Conservation (phyloP, 2,888 invertebrate species). For the Uloborus plumipes region DNA sequence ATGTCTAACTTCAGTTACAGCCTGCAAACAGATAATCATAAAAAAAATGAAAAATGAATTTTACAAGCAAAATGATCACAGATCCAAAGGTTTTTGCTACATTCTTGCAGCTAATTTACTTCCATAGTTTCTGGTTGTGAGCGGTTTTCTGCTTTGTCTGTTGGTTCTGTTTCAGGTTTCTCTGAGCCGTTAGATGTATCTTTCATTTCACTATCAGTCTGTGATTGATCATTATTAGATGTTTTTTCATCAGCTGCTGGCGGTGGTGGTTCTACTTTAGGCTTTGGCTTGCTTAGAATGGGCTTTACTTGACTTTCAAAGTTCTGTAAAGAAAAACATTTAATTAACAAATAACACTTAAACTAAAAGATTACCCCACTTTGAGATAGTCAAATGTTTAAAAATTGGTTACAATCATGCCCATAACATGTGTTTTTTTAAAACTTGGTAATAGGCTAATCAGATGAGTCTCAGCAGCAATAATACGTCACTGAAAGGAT, state of each 20-base stretch:
- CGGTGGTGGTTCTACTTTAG: slow-evolving; percentile 75
- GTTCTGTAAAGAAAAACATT: slow-evolving; percentile 70
- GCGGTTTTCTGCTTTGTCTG: slow-evolving; percentile 9
- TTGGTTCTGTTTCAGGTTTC: slow-evolving; percentile 8
- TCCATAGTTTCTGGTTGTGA: slow-evolving; percentile 58
- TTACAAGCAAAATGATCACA: slow-evolving; percentile 51
- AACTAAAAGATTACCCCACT: too few relatives aligned
- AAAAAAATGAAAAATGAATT: slow-evolving; percentile 29
- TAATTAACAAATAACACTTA: too few relatives aligned
- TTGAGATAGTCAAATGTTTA: too few relatives aligned
- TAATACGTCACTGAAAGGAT: too few relatives aligned
- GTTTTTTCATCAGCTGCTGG: slow-evolving; percentile 23
- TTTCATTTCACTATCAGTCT: slow-evolving; percentile 45
- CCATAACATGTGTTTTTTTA: too few relatives aligned
- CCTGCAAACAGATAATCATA: slow-evolving; percentile 43
- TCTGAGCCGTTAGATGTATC: slow-evolving; percentile 31
- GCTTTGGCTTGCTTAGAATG: slow-evolving; percentile 91
- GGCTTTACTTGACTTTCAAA: slow-evolving; percentile 77
- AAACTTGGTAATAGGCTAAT: too few relatives aligned
- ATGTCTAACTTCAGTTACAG: slow-evolving; percentile 43
- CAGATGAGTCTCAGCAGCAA: too few relatives aligned
- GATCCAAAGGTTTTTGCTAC: slow-evolving; percentile 27
- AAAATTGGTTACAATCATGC: too few relatives aligned
- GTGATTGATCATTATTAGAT: slow-evolving; percentile 12
- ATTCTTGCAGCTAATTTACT: slow-evolving; percentile 36